Evolutionary conservation across 2,888 invertebrate genomes (phyloP).

Genomic region (Leptinotarsa haldemani): DNA sequence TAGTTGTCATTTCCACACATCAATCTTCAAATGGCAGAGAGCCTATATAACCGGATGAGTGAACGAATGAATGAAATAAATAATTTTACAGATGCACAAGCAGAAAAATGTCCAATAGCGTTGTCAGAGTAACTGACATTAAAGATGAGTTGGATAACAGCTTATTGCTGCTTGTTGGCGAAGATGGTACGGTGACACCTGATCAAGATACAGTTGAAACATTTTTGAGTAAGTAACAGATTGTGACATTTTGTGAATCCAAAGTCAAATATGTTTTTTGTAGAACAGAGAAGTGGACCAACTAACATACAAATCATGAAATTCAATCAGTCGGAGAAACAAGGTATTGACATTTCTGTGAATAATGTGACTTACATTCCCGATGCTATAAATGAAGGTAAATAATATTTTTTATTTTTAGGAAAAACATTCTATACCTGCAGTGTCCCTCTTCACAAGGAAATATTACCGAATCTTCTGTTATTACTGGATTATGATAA

Average conservation of each 20-base stretch:
- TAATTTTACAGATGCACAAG: conserved; percentile 3
- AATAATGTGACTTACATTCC: conserved; percentile 66
- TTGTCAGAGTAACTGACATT: conserved; percentile 65
- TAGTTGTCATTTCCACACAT: neutral
- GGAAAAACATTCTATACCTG: neutral
- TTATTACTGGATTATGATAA: too few species aligned
- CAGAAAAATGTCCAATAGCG: conserved; percentile 61
- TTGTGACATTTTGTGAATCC: conserved; percentile 7
- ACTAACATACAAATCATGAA: conserved; percentile 63
- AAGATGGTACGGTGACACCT: conserved; percentile 85
- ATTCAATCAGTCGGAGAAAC: conserved; percentile 61
- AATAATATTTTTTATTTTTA: conserved; percentile 1
- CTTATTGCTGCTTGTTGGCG: conserved; percentile 86
- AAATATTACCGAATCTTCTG: too few species aligned
- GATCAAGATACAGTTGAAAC: conserved; percentile 84
- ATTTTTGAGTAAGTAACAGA: conserved; percentile 77
- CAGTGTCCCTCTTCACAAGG: too few species aligned
- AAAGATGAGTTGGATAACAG: conserved; percentile 68
- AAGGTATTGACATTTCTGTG: conserved; percentile 64
- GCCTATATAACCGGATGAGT: neutral
- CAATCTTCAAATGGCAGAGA: neutral
- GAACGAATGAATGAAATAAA: neutral
- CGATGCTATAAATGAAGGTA: conserved; percentile 49
- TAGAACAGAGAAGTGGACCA: conserved; percentile 58
- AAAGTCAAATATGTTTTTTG: conserved; percentile 38